These are phyloP conservation scores for Thermophis baileyi DNA, from an alignment of 2,113 vertebrate species.

Conservation along the genomic window DNA sequence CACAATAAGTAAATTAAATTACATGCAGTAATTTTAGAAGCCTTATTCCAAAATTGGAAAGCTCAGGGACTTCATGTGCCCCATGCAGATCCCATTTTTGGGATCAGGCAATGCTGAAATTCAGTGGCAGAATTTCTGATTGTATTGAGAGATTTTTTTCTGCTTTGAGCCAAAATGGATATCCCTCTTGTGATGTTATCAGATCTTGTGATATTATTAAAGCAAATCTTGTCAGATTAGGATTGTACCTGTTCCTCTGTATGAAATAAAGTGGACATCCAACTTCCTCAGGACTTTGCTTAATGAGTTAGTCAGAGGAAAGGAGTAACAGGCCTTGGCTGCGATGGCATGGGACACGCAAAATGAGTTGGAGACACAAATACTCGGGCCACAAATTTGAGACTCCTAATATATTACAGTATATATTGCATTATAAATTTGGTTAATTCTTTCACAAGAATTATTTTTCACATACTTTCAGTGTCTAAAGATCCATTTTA, in stretches of 20 bases:
- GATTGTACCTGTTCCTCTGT: neutral
- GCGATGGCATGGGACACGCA: neutral
- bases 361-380: neutral
- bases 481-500: neutral
- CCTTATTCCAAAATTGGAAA: neutral
- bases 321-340: neutral
- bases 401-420: neutral
- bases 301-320: neutral
- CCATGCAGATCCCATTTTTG: too few relatives aligned
- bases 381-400: neutral
- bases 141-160: neutral
- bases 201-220: neutral
- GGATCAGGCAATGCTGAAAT: neutral
- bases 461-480: neutral
- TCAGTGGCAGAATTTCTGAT: neutral
- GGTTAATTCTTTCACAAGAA: neutral
- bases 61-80: too few relatives aligned
- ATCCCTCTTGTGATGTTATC: neutral
- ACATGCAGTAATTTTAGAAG: neutral
- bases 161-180: neutral
- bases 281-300: neutral
- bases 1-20: neutral
- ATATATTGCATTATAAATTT: neutral
- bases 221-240: neutral
- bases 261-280: neutral